Evolutionary conservation across 1,140 invertebrate species (phyloP), one percentile per base, ranked within the genome.

Genomic region (Nasonia giraulti): DNA sequence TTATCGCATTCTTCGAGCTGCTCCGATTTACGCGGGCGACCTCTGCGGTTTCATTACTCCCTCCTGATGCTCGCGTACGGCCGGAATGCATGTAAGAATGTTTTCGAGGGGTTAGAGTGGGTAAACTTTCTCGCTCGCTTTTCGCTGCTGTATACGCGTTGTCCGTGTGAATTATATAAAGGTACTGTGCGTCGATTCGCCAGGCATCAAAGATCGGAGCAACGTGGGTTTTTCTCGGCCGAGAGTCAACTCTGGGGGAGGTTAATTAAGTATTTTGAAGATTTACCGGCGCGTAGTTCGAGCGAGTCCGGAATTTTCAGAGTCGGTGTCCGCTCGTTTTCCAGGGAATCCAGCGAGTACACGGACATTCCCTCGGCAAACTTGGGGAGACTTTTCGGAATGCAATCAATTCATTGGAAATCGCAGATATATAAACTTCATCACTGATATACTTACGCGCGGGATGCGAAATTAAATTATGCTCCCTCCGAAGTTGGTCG

Each of bases 281-380:
- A 62, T 62, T 62, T 62, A 62, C 55, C 55, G 55, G 17, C 20
- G 20, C 55, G n/a, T 62, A 62, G 55, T 62, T 62, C 5, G 6
- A 62, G 55, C 20, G 55, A n/a, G 20, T 62, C 5, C 55, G n/a
- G 55, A 20, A 62, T 62, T 62, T 62, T 62, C 55, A 47, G 76
- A 69, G 68, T 83, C 76, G 37, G 20, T 77, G 69, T n/a, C 76
- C 66, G 75, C 31, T 66, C 44, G n/a, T 83, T 87, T 23, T 90
- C 89, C 31, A 90, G 68, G 11, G 89, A 90, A 27, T 90, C 88
- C 55, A 85, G 73, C 2, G 90, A 90, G 77, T 89, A 90, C 6
- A 77, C 55, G 20, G 90, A 90, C 90, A 90, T 90, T 10, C 17
- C 55, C 62, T 14, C 37, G 31, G 14, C 62, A 40, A 79, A 79